Evolutionary conservation across 2,113 vertebrate species (phyloP).

Genomic region (Alouatta palliata): DNA sequence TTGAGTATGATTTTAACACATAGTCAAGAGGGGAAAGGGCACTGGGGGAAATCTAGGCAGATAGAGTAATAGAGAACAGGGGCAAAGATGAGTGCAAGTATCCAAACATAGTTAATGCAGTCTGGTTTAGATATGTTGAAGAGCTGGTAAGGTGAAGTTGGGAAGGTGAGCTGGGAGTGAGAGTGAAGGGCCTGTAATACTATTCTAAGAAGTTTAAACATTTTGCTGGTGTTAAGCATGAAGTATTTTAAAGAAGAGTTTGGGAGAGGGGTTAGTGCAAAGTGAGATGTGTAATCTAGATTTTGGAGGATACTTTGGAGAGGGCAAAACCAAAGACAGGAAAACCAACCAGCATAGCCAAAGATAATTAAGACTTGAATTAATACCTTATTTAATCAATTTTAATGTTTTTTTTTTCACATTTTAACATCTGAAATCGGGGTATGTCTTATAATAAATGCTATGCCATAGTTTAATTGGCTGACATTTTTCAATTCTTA

Average conservation of each 20-base stretch:
- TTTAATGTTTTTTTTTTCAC: background rate
- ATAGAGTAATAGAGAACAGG: background rate
- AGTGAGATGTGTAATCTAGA: constrained; percentile 5
- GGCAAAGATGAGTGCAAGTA: background rate
- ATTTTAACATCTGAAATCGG: constrained; percentile 27
- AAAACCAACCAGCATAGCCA: background rate
- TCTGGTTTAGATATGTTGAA: background rate
- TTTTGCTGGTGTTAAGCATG: background rate
- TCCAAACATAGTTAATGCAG: background rate
- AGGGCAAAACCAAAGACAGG: background rate
- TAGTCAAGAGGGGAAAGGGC: background rate
- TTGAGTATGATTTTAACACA: constrained; percentile 17
- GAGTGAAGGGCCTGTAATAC: background rate
- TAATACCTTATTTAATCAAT: constrained; percentile 20
- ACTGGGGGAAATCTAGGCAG: background rate
- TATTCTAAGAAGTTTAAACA: constrained; percentile 2
- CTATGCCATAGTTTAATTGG: constrained; percentile 7
- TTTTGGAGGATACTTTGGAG: background rate
- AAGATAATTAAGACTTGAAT: constrained; percentile 35
- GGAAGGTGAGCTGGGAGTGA: background rate
- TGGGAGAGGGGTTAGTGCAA: background rate
- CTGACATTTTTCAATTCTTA: constrained; percentile 12
- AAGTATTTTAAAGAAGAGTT: constrained; percentile 21
- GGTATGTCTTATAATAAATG: background rate
- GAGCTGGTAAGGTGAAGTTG: background rate